Conservation (phyloP, 2,888 invertebrate genomes). For the Cryptocheilus praepositus region DNA sequence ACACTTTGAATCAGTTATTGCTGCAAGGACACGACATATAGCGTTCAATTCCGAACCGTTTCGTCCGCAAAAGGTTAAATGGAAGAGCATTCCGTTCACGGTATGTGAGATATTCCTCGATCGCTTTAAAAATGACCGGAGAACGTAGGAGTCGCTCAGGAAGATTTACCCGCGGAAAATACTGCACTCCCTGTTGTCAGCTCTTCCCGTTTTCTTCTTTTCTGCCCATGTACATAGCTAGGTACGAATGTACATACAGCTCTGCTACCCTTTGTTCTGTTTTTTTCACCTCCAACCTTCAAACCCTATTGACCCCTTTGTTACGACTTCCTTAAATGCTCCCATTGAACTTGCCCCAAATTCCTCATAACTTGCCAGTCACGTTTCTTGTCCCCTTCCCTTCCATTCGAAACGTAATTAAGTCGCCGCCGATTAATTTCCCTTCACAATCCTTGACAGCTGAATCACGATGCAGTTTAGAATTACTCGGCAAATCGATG, state of each 20-base stretch:
- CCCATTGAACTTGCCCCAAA: slow-evolving; percentile 55
- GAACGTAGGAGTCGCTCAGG: background rate
- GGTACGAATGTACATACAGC: no score
- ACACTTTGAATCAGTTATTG: no score
- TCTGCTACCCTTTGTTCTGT: slow-evolving; percentile 1
- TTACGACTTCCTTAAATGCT: slow-evolving; percentile 32
- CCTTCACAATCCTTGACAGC: slow-evolving; percentile 28
- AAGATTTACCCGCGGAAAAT: slow-evolving; percentile 14
- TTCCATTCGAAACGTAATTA: slow-evolving; percentile 32
- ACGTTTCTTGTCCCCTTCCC: slow-evolving; percentile 26
- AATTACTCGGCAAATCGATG: no score
- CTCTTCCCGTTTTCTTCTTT: background rate
- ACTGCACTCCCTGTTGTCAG: slow-evolving; percentile 15
- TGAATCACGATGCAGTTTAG: background rate
- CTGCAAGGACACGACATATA: no score
- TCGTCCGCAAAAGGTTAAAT: no score
- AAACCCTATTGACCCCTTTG: slow-evolving; percentile 34
- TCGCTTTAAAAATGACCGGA: no score
- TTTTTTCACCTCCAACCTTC: slow-evolving; percentile 51
- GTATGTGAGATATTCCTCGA: no score
- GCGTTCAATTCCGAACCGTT: no score
- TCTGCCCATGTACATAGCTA: background rate
- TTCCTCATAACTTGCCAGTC: slow-evolving; percentile 40
- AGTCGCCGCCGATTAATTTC: slow-evolving; percentile 29
- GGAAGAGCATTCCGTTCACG: no score